phyloP scores from a whole-genome alignment of 2,888 invertebrate genomes.

The Xestoiulus laeticollis region DNA sequence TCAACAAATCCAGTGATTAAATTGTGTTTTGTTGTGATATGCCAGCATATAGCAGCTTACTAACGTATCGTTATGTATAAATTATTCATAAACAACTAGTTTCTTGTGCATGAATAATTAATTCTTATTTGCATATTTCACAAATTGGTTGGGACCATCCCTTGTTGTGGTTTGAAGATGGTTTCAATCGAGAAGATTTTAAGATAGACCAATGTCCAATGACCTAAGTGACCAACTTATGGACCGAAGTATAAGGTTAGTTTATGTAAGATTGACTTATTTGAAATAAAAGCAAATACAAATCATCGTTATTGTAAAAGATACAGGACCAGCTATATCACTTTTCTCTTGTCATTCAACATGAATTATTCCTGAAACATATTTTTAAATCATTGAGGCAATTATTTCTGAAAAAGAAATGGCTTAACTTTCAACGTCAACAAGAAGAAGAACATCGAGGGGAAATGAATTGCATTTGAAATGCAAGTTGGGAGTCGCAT shows the following conservation, averaged over 20 bases:
- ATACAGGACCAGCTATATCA: background rate
- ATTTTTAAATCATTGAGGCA: constrained; percentile 26
- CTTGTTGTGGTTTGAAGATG: too few relatives aligned
- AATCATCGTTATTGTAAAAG: background rate
- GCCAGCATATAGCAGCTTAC: too few relatives aligned
- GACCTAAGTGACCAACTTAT: background rate
- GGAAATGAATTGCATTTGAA: constrained; percentile 26
- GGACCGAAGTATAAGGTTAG: background rate
- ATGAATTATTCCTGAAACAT: constrained; percentile 16
- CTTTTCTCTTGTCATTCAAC: background rate
- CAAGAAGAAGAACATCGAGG: background rate
- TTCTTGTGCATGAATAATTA: too few relatives aligned
- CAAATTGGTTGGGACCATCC: too few relatives aligned
- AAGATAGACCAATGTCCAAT: too few relatives aligned
- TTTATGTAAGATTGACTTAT: background rate
- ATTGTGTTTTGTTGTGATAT: too few relatives aligned
- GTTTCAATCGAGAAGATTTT: too few relatives aligned
- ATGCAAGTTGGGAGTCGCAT: constrained; percentile 17
- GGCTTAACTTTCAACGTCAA: constrained; percentile 26
- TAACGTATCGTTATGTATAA: too few relatives aligned
- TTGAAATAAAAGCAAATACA: background rate
- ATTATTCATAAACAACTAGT: too few relatives aligned
- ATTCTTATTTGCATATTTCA: too few relatives aligned
- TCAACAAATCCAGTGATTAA: too few relatives aligned
- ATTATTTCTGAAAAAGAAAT: background rate